phyloP scores from a whole-genome alignment of 2,113 vertebrate species.

The Sterrhoptilus dennistouni region DNA sequence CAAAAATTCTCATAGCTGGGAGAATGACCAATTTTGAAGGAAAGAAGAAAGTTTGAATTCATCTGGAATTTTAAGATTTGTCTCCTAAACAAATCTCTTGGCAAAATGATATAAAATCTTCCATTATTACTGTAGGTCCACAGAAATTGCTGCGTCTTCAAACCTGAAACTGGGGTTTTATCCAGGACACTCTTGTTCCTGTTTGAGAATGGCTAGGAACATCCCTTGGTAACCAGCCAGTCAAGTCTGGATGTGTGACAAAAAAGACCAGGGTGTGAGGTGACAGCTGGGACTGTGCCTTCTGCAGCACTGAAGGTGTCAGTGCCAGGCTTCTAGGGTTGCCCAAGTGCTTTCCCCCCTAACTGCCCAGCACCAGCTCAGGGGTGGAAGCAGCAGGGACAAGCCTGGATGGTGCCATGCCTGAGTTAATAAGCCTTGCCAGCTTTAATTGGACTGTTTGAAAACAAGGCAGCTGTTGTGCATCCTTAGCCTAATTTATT shows the following conservation, averaged over 20 bases:
- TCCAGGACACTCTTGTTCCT: background rate
- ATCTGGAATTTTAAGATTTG: background rate
- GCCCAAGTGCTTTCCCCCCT: background rate
- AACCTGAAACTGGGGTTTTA: background rate
- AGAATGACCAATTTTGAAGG: background rate
- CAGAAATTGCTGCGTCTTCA: background rate
- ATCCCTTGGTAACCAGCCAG: background rate
- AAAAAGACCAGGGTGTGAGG: background rate
- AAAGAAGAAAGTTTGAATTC: background rate
- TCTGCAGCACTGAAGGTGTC: background rate
- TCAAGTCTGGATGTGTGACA: background rate
- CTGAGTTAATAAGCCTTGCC: background rate
- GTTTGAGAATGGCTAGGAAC: background rate
- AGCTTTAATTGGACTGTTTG: constrained; percentile 43
- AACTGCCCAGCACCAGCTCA: background rate
- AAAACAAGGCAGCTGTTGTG: constrained; percentile 42
- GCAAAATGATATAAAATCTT: background rate
- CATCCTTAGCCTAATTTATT: constrained; percentile 43
- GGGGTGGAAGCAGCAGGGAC: background rate
- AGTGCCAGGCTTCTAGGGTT: background rate
- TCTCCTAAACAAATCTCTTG: background rate
- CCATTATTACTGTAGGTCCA: background rate
- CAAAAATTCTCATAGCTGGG: background rate
- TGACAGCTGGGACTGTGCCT: background rate
- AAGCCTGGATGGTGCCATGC: background rate